Evolutionary conservation across 2,113 vertebrate genomes (phyloP).

Genomic region (Struthidea cinerea): DNA sequence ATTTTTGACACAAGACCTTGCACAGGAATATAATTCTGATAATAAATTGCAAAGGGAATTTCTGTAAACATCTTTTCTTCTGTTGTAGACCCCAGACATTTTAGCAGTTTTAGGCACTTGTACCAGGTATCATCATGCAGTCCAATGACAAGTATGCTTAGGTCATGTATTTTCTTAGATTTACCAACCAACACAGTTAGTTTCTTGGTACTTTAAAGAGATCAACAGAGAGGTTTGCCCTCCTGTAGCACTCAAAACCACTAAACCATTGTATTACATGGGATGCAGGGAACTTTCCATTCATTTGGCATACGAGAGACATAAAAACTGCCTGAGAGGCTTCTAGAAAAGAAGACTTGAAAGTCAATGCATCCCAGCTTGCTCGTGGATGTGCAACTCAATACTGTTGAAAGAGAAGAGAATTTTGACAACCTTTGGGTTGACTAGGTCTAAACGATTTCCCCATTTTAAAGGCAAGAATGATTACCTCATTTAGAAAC

Average conservation of each 20-base stretch:
- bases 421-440: not conserved
- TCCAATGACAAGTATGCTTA: not conserved
- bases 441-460: not conserved
- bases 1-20: constrained; percentile 23
- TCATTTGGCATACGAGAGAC: not conserved
- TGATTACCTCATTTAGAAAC: not conserved
- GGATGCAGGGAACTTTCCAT: not conserved
- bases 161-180: not conserved
- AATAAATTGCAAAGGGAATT: not conserved
- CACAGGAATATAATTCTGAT: not conserved
- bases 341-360: not conserved
- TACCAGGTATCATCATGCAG: not conserved
- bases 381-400: fast-evolving
- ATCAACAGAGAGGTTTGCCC: not conserved
- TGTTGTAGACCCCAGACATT: not conserved
- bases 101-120: not conserved
- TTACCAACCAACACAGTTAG: not conserved
- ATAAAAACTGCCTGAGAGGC: not conserved
- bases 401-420: not conserved
- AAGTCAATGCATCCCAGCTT: not conserved
- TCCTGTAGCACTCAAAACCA: not conserved
- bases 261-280: fast-evolving
- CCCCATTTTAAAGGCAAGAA: not conserved
- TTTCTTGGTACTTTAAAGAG: not conserved
- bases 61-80: not conserved